Base-by-base conservation (phyloP, 1,140 invertebrate species). In the Steinernema khuongi region DNA sequence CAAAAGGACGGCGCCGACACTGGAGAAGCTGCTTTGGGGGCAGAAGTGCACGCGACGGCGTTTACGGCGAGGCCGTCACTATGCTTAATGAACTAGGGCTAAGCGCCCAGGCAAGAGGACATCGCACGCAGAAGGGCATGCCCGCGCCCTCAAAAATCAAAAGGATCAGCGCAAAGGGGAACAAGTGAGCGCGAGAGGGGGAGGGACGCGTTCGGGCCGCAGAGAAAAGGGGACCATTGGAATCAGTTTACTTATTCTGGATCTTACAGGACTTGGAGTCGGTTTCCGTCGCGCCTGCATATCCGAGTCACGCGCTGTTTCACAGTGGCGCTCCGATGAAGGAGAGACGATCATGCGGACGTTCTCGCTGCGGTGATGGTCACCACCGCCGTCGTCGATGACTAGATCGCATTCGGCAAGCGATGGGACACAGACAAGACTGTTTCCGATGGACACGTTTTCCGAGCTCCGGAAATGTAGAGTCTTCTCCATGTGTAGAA, bases 141-240 rank as follows among this genome's bases (percentile, higher is more conserved):
- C n/a, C n/a, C n/a, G n/a, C n/a, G n/a, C n/a, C n/a, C n/a, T n/a
- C n/a, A n/a, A n/a, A n/a, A n/a, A n/a, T n/a, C n/a, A n/a, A n/a
- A n/a, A 66, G 71, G 36, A 32, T 31, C 60, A 72, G 44, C 66
- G 29, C 32, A 11, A 72, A 43, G 50, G 19, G 41, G 33, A 67
- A 72, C 43, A 66, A 72, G 32, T 67, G 60, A 72, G 33, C 36
- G 60, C 29, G 71, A 67, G 50, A 29, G 71, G 31, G 22, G 44
- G 50, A n/a, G n/a, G n/a, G n/a, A n/a, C n/a, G n/a, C n/a, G n/a
- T n/a, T n/a, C 7, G 36, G 7, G n/a, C 7, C 7, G n/a, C 7
- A 41, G 36, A 11, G 7, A 41, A 41, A 41, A 41, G 36, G 7
- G n/a, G 36, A 41, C 36, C 36, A n/a, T n/a, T n/a, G 36, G 7